Conservation (phyloP, 2,113 vertebrate species). For the Bungarus multicinctus region DNA sequence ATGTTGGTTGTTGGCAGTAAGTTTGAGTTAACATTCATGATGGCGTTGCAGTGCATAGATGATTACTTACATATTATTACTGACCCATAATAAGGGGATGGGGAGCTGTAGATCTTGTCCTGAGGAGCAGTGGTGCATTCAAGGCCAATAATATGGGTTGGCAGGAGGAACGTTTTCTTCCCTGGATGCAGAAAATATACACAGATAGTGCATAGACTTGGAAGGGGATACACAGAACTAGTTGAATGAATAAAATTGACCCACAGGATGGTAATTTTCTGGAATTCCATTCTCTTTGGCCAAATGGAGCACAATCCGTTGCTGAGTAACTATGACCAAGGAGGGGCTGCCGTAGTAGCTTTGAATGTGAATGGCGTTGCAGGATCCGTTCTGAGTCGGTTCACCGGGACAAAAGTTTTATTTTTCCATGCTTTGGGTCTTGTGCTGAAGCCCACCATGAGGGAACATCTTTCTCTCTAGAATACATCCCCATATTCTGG, state of each 20-base stretch:
- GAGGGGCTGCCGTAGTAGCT: background rate
- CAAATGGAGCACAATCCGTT: background rate
- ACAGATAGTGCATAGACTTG: background rate
- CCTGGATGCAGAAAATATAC: background rate
- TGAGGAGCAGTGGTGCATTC: conserved; percentile 43
- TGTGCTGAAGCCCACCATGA: no score
- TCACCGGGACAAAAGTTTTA: background rate
- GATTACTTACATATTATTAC: conserved; percentile 49
- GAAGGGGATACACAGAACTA: background rate
- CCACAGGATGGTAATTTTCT: background rate
- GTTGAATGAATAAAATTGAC: background rate
- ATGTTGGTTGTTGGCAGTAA: conserved; percentile 19
- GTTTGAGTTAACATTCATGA: conserved; percentile 46
- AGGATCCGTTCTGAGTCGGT: background rate
- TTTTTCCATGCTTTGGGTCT: background rate
- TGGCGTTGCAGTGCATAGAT: conserved; percentile 44
- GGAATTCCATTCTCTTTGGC: background rate
- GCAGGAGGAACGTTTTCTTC: conserved; percentile 33
- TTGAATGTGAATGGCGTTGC: background rate
- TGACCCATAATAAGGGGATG: conserved; percentile 58
- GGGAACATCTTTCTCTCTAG: background rate
- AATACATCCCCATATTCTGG: background rate
- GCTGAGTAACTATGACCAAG: background rate
- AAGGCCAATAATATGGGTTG: conserved; percentile 40
- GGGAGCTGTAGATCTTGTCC: conserved; percentile 43